These are phyloP conservation scores for Agriopis leucophaearia DNA, from an alignment of 2,888 invertebrate species.

Conservation along the genomic window DNA sequence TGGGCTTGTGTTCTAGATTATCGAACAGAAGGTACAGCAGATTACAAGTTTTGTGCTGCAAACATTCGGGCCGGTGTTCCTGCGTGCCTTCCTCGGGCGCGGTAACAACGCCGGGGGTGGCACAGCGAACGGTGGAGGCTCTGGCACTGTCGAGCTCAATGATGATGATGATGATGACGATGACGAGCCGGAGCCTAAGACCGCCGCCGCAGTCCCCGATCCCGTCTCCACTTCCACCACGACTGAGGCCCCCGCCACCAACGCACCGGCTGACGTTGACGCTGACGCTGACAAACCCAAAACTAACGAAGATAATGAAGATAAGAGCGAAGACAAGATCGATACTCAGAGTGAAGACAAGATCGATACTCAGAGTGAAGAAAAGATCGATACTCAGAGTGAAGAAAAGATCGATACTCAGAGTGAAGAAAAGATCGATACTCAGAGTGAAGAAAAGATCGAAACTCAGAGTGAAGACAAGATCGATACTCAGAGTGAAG, in stretches of 20 bases:
- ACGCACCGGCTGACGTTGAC: conserved; percentile 28
- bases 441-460: conserved; percentile 32
- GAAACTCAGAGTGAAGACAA: conserved; percentile 36
- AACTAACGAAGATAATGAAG: conserved; percentile 13
- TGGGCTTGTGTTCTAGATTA: conserved; percentile 87
- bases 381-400: conserved; percentile 35
- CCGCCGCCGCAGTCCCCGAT: conserved; percentile 44
- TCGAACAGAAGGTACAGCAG: conserved; percentile 92
- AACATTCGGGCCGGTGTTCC: conserved; percentile 91
- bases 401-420: conserved; percentile 28
- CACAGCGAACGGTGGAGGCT: conserved; percentile 68
- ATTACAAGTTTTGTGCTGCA: conserved; percentile 91
- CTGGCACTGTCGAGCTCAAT: conserved; percentile 81
- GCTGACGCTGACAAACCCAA: conserved; percentile 11
- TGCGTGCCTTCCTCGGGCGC: conserved; percentile 86
- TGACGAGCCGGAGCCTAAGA: conserved; percentile 75
- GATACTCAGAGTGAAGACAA: conserved; percentile 33
- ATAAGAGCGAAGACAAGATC: conserved; percentile 31
- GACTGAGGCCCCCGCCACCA: conserved; percentile 40
- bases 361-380: conserved; percentile 29
- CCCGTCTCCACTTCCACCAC: conserved; percentile 44
- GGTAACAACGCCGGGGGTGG: conserved; percentile 70
- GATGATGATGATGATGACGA: conserved; percentile 88
- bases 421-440: conserved; percentile 30
- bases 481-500: conserved; percentile 30